Evolutionary conservation across 1,140 invertebrate species (phyloP), one percentile per base, ranked within the genome.

Genomic region (Mesaphorura yosii): DNA sequence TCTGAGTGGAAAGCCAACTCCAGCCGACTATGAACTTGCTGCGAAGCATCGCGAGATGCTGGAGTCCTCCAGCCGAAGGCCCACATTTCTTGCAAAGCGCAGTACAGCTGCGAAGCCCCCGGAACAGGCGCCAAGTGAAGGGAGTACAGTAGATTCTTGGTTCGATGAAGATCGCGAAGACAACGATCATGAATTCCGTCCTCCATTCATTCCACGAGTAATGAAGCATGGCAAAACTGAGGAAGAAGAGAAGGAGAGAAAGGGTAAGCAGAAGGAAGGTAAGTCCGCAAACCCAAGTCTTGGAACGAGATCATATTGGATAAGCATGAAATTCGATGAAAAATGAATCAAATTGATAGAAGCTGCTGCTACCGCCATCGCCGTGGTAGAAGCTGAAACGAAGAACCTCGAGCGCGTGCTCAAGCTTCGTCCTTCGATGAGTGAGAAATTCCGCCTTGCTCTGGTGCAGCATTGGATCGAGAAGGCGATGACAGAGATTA

Each of bases 401-500:
- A 48, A 48, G 22, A 10, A 28, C 12, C 15, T 37, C 28, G n/a
- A 31, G 6, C 14, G 15, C 25, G 19, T 6, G 10, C 4, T 17
- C 23, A 57, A 53, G 44, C 28, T 62, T 31, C 19, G 52, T 1
- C 57, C 53, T 22, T 48, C 51, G 27, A 26, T 56, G n/a, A 22
- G 14, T 0, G 44, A 55, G 1, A 65, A 64, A 48, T 65, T 65
- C 50, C 55, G 63, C 19, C 58, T 61, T 31, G 51, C 44, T n/a
- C 31, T 56, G 2, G 63, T 64, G 12, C 58, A 64, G 37, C 15
- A 22, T 3, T 15, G 64, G 23, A 62, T 65, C 25, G 60, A 65
- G 39, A 39, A 34, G 10, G 47, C 48, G 1, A 46, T 65, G 4
- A 58, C 49, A 26, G 61, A 64, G 49, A 29, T 57, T 29, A 38